phyloP scores from a whole-genome alignment of 2,113 vertebrate genomes.

The Ammospiza caudacuta region DNA sequence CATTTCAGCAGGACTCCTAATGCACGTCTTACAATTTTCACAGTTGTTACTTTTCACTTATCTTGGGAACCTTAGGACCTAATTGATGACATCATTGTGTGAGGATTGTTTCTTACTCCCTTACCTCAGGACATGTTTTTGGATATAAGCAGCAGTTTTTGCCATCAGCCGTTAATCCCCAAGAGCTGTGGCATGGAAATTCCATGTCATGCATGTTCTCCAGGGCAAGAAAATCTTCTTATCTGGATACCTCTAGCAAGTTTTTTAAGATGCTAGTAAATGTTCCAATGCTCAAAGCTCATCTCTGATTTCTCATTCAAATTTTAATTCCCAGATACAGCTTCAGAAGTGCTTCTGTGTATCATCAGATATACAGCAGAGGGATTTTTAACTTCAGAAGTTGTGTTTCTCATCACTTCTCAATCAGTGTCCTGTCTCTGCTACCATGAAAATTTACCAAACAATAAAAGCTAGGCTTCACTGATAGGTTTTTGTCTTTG shows the following conservation, averaged over 20 bases:
- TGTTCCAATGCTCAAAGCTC: neutral
- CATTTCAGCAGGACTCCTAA: neutral
- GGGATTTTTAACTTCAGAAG: neutral
- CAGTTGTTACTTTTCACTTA: neutral
- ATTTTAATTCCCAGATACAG: neutral
- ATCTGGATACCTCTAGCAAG: neutral
- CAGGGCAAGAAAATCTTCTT: neutral
- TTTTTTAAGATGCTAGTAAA: neutral
- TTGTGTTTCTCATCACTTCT: neutral
- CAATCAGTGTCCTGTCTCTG: neutral
- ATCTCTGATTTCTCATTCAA: neutral
- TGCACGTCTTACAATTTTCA: neutral
- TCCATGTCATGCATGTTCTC: neutral
- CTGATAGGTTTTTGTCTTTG: neutral
- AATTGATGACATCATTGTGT: neutral
- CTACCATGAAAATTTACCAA: neutral
- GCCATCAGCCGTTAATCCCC: neutral
- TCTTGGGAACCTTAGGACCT: neutral
- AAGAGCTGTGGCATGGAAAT: neutral
- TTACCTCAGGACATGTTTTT: neutral
- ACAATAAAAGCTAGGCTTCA: neutral
- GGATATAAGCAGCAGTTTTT: conserved; percentile 8
- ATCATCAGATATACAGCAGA: neutral
- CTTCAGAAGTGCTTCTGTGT: neutral
- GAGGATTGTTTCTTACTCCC: neutral